Evolutionary conservation across 2,888 invertebrate genomes (phyloP), one percentile per base, ranked within the genome.

Genomic region (Plebejus argus): DNA sequence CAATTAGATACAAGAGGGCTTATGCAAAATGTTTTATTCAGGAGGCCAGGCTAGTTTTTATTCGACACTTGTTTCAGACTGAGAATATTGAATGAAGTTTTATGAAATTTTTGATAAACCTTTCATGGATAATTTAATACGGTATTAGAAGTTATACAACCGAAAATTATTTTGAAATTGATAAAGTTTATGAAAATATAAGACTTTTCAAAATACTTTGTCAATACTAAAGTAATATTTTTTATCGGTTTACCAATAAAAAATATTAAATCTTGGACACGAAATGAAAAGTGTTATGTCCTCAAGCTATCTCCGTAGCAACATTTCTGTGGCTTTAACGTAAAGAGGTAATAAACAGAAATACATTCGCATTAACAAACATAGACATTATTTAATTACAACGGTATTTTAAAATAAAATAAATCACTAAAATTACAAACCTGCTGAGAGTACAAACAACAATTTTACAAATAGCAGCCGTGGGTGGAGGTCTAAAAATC

Each of bases 1-100:
- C 83, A 83, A 83, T 83, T 83, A 83, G 81, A 82, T 79, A 80
- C 81, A 80, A 83, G 83, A 81, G 82, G 81, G 81, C 80, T 83
- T 83, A 83, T 82, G 81, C 79, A 82, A 79, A 81, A 81, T 82
- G 81, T 81, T 81, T 80, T 81, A 81, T 81, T 81, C 80, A 81
- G 78, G 77, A 79, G 77, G 75, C 79, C 77, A 23, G 78, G 79
- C 79, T 81, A 80, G 81, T 81, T 80, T 81, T 79, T 77, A 79
- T 78, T 76, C 76, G 66, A 75, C 77, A 79, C 76, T 70, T 72
- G 70, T 61, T 76, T 72, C 39, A 49, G 20, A 72, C 20, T n/a
- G 70, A 10, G 35, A 71, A 71, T 71, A 39, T 71, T 71, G n/a
- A 39, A 39, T 71, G 28, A 33, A 66, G 66, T 33, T 66, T 66